A percentile compares a stretch with the other conserved stretches of the same genome.
Conservation (phyloP, 23 tunicate species). For the Trididemnum nubilum region DNA sequence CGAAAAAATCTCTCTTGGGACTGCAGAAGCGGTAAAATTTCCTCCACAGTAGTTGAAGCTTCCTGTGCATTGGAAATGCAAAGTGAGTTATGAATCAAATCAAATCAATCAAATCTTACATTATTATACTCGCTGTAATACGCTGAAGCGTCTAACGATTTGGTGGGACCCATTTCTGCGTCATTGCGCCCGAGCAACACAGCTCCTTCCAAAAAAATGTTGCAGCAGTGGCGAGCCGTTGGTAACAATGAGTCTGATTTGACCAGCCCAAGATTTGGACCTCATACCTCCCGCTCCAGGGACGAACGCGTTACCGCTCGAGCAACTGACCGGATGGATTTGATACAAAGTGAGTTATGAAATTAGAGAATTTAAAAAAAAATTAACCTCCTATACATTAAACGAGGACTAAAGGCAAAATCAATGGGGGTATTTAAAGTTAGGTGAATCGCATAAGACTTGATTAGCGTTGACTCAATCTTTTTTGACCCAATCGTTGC, state of each 20-base stretch:
- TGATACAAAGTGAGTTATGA: too few species aligned
- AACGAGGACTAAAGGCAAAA: too few species aligned
- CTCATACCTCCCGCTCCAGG: neutral
- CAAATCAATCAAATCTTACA: neutral
- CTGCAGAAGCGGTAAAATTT: neutral
- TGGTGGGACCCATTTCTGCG: neutral
- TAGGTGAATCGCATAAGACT: too few species aligned
- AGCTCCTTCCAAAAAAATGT: neutral
- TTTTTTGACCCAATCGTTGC: too few species aligned
- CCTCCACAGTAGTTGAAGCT: neutral
- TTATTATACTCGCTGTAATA: neutral
- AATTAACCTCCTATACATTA: too few species aligned
- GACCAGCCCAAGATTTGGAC: neutral
- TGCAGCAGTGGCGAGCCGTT: neutral
- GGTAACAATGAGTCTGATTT: neutral
- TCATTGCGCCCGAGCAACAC: neutral
- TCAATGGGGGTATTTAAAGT: too few species aligned
- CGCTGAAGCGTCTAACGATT: neutral
- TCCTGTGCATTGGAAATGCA: too few species aligned
- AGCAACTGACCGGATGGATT: too few species aligned
- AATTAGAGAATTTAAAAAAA: too few species aligned
- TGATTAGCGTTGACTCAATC: too few species aligned
- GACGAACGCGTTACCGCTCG: too few species aligned
- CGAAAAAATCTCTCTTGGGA: neutral
- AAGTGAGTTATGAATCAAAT: too few species aligned